A percentile compares a stretch with the other conserved stretches of the same genome.
These are phyloP conservation scores for Gastrophysa polygoni DNA, from an alignment of 2,888 invertebrate genomes.

Conservation along the genomic window DNA sequence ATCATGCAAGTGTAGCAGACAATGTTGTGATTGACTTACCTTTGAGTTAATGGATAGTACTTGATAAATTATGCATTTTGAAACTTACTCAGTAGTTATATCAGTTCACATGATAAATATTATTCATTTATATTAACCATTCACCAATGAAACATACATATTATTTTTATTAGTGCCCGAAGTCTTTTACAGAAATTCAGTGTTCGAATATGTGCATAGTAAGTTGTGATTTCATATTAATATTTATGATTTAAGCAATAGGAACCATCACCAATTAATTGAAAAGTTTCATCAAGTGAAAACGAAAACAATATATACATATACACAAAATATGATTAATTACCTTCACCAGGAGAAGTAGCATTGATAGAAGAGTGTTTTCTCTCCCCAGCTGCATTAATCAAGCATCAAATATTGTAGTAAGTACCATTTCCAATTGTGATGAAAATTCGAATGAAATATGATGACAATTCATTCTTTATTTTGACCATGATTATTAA, in stretches of 20 bases:
- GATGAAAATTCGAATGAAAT: too few relatives aligned
- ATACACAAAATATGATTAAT: constrained; percentile 22
- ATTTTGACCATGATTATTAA: too few relatives aligned
- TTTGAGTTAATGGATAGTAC: neutral
- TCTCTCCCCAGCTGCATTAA: constrained; percentile 54
- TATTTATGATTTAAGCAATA: constrained; percentile 38
- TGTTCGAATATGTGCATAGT: too few relatives aligned
- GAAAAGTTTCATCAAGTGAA: neutral
- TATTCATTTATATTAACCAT: neutral
- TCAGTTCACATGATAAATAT: neutral
- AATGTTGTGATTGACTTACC: neutral
- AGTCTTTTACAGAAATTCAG: constrained; percentile 8
- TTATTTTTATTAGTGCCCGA: constrained; percentile 33
- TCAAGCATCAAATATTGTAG: constrained; percentile 21
- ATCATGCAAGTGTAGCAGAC: neutral
- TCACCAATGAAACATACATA: constrained; percentile 12
- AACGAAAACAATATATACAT: neutral
- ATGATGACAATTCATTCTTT: too few relatives aligned
- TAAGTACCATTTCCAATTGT: neutral
- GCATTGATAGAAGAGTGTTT: constrained; percentile 55
- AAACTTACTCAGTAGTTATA: too few relatives aligned
- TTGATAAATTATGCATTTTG: neutral
- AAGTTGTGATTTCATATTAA: neutral
- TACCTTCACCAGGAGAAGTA: constrained; percentile 58
- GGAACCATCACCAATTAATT: constrained; percentile 40